Evolutionary conservation across 1,140 invertebrate species (phyloP).

Genomic region (Drosophila subpulchrella): DNA sequence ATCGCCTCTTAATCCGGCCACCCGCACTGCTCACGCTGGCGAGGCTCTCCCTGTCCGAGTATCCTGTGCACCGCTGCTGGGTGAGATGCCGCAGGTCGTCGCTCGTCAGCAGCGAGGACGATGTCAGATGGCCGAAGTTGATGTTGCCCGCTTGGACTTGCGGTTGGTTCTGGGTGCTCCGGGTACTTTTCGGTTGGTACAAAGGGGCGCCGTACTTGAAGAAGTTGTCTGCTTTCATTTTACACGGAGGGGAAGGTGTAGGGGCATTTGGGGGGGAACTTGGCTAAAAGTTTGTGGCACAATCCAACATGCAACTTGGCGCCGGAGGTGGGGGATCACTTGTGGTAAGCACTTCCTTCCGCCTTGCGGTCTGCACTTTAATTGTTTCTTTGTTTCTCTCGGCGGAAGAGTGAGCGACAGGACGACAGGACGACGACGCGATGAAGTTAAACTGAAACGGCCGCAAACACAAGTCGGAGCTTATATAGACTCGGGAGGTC

Average conservation of each 20-base stretch:
- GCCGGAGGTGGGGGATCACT: slow-evolving; percentile 37
- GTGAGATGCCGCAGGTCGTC: slow-evolving; percentile 66
- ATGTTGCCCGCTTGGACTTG: slow-evolving; percentile 54
- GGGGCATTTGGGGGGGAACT: slow-evolving; percentile 10
- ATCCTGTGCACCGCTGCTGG: slow-evolving; percentile 41
- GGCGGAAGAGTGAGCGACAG: slow-evolving; percentile 42
- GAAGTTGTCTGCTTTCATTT: slow-evolving; percentile 83
- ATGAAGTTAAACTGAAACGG: slow-evolving; percentile 74
- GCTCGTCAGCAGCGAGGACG: slow-evolving; percentile 53
- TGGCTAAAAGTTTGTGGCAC: slow-evolving; percentile 57
- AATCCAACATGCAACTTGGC: slow-evolving; percentile 66
- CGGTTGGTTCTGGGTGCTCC: slow-evolving; percentile 64
- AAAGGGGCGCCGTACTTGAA: slow-evolving; percentile 75
- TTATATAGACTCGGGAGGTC: slow-evolving; percentile 76
- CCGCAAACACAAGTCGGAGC: slow-evolving; percentile 40
- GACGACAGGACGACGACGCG: slow-evolving; percentile 61
- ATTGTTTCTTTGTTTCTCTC: slow-evolving; percentile 73
- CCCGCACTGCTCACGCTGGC: slow-evolving; percentile 65
- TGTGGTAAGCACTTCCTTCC: slow-evolving; percentile 78
- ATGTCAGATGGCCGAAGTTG: slow-evolving; percentile 43
- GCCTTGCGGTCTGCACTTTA: slow-evolving; percentile 69
- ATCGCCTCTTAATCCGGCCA: slow-evolving; percentile 61
- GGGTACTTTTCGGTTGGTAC: slow-evolving; percentile 70
- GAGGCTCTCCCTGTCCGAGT: slow-evolving; percentile 72
- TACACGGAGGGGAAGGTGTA: slow-evolving; percentile 26